phyloP scores from a whole-genome alignment of 2,113 vertebrate genomes.

The Procavia capensis region DNA sequence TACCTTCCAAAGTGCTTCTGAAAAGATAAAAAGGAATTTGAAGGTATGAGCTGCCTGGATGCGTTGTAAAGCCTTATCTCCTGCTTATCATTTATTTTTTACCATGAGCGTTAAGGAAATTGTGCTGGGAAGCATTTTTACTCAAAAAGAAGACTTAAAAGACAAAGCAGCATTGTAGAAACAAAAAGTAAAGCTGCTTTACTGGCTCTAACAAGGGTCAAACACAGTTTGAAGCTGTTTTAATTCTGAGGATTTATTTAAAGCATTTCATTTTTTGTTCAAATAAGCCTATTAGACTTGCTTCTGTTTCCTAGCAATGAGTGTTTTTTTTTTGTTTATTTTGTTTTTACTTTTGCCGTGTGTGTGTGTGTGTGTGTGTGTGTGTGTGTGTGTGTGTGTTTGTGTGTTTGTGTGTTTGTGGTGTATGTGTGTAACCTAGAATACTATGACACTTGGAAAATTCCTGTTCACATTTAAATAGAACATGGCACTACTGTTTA shows the following conservation, averaged over 20 bases:
- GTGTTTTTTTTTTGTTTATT: conserved; percentile 55
- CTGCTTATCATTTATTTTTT: conserved; percentile 35
- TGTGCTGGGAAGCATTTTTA: conserved; percentile 27
- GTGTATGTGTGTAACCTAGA: conserved; percentile 72
- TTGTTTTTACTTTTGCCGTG: neutral
- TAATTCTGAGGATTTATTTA: conserved; percentile 84
- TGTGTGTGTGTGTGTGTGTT: conserved; percentile 32
- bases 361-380: conserved; percentile 34
- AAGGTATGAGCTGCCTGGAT: conserved; percentile 62
- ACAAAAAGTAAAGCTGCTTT: conserved; percentile 58
- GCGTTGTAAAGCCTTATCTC: neutral
- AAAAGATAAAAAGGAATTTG: conserved; percentile 67
- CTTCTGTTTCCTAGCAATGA: conserved; percentile 86
- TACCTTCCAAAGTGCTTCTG: neutral
- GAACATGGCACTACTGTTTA: conserved; percentile 69
- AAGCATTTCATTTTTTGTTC: conserved; percentile 84
- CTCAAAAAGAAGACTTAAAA: conserved; percentile 34
- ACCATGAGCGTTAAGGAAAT: neutral
- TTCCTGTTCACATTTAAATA: conserved; percentile 82
- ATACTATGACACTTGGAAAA: conserved; percentile 69
- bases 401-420: conserved; percentile 52
- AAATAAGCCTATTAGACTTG: conserved; percentile 87
- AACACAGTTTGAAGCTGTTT: conserved; percentile 78
- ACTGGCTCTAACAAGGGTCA: conserved; percentile 71
- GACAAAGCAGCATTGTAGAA: neutral